Evolutionary conservation across 2,888 invertebrate species (phyloP).

Genomic region (Ernsta delagoae): DNA sequence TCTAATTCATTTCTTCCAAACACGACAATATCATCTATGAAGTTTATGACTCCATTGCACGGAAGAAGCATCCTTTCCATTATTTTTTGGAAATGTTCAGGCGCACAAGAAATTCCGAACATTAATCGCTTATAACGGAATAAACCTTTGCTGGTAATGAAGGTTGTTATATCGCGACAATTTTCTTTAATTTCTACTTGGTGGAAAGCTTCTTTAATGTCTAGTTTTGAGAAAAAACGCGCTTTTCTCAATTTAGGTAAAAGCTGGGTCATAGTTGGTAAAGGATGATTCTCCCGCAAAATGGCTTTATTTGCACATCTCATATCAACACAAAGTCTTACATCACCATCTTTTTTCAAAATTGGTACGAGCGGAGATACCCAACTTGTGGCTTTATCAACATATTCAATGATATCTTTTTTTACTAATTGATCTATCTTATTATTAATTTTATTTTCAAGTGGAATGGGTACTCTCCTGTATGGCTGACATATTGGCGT

Average conservation of each 20-base stretch:
- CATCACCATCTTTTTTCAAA: constrained; percentile 27
- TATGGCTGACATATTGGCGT: constrained; percentile 40
- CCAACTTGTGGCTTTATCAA: constrained; percentile 34
- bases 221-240: constrained; percentile 50
- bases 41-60: constrained; percentile 52
- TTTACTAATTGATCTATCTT: constrained; percentile 38
- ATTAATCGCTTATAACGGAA: constrained; percentile 59
- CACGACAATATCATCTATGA: constrained; percentile 47
- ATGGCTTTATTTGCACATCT: constrained; percentile 44
- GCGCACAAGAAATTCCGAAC: constrained; percentile 63
- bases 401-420: constrained; percentile 40
- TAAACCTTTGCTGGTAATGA: constrained; percentile 56
- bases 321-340: constrained; percentile 38
- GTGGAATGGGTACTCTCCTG: constrained; percentile 42
- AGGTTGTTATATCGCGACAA: constrained; percentile 56
- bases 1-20: constrained; percentile 27
- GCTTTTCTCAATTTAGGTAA: constrained; percentile 45
- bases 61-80: constrained; percentile 53
- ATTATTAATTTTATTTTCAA: constrained; percentile 40
- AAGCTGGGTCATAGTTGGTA: constrained; percentile 40
- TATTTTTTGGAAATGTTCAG: constrained; percentile 54
- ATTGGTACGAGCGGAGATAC: constrained; percentile 36
- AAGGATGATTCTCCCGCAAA: constrained; percentile 44
- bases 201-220: constrained; percentile 54
- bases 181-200: constrained; percentile 54